A percentile compares a stretch with the other conserved stretches of the same genome.
phyloP scores from a whole-genome alignment of 2,797 vertebrate species.

The Ptychobarbus kaznakovi region DNA sequence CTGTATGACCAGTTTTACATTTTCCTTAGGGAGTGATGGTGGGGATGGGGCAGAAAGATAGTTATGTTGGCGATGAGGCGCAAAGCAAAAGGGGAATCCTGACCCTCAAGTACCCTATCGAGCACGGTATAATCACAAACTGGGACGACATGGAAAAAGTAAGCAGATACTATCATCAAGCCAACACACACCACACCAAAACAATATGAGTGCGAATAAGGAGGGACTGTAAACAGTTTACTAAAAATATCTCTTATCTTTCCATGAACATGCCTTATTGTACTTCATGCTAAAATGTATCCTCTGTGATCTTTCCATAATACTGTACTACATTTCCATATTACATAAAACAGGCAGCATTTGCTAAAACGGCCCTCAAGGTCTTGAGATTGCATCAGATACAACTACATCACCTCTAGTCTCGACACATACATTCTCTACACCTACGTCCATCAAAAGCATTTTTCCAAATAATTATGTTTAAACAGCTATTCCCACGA shows the following conservation, averaged over 20 bases:
- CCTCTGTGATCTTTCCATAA: background rate
- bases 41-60: constrained; percentile 93
- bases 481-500: background rate
- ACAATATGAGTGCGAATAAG: background rate
- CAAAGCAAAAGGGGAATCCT: constrained; percentile 92
- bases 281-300: background rate
- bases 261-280: background rate
- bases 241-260: background rate
- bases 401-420: background rate
- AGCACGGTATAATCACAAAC: constrained; percentile 92
- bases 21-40: constrained; percentile 88
- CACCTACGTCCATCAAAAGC: background rate
- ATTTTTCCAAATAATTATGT: background rate
- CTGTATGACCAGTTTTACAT: constrained; percentile 39
- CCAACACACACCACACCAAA: constrained; percentile 15
- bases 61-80: constrained; percentile 90
- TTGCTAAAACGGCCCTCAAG: background rate
- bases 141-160: constrained; percentile 96
- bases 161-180: constrained; percentile 46
- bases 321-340: background rate
- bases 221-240: constrained; percentile 1
- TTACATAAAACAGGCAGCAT: background rate
- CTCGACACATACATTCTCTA: background rate
- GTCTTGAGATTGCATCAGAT: background rate
- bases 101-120: constrained; percentile 90